Conservation (phyloP, 2,113 vertebrate genomes). For the Myrmecophaga tridactyla region DNA sequence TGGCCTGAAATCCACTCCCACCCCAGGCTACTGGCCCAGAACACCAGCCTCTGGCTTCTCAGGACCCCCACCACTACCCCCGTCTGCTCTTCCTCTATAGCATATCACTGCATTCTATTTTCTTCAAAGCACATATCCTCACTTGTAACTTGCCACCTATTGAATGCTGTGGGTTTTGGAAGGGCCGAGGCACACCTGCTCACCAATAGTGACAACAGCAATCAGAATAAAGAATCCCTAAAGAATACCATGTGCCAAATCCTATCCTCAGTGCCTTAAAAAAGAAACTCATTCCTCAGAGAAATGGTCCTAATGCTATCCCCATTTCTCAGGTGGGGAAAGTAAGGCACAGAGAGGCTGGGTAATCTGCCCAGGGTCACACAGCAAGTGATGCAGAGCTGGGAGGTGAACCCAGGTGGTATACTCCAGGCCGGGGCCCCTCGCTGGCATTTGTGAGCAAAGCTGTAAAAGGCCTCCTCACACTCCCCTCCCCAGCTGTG, state of each 20-base stretch:
- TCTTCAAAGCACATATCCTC: background rate
- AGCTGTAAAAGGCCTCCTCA: rapidly evolving
- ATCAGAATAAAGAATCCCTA: rapidly evolving
- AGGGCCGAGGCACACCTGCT: background rate
- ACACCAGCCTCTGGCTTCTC: background rate
- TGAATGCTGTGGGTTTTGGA: background rate
- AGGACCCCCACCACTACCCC: rapidly evolving
- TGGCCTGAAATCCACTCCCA: background rate
- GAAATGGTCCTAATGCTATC: background rate
- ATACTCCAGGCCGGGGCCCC: background rate
- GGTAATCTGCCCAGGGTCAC: background rate
- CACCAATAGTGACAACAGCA: rapidly evolving
- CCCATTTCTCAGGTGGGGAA: background rate
- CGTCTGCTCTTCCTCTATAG: rapidly evolving
- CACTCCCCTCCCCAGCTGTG: rapidly evolving
- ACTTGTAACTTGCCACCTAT: background rate
- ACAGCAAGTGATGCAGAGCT: rapidly evolving
- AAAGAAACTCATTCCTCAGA: background rate
- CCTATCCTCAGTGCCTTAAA: rapidly evolving
- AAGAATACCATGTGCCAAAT: rapidly evolving
- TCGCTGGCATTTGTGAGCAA: too few species aligned
- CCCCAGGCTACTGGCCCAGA: background rate
- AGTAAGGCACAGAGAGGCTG: background rate
- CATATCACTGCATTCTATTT: rapidly evolving
- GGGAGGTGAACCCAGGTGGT: rapidly evolving